These are phyloP conservation scores for Gobiocypris rarus DNA, from an alignment of 2,113 vertebrate species.

Conservation along the genomic window DNA sequence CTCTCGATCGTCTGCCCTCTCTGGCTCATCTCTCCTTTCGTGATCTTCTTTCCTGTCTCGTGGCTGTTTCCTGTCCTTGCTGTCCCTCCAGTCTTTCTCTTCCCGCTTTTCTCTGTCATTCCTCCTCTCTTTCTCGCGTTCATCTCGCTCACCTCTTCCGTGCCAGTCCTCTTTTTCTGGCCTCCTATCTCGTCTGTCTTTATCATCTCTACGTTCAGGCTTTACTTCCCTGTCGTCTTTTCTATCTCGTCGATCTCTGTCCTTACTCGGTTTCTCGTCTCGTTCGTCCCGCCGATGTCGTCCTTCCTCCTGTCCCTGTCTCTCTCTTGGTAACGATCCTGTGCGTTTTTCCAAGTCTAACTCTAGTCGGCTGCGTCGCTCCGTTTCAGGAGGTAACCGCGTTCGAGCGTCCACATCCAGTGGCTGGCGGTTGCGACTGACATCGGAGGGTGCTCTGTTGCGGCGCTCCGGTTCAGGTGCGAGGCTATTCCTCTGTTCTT, in stretches of 20 bases:
- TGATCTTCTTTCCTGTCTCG: constrained; percentile 38
- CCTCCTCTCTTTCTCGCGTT: constrained; percentile 10
- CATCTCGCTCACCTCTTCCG: background rate
- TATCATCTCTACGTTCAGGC: constrained; percentile 25
- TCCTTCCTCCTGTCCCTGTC: constrained; percentile 46
- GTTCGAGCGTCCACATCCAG: constrained; percentile 75
- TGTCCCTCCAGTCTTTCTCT: constrained; percentile 40
- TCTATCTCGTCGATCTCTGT: constrained; percentile 41
- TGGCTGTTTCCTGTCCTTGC: constrained; percentile 19
- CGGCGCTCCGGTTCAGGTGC: constrained; percentile 60
- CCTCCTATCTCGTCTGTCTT: constrained; percentile 33
- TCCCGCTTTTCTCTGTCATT: constrained; percentile 38
- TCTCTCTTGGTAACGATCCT: constrained; percentile 58
- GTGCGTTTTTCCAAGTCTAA: constrained; percentile 64
- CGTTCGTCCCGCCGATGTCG: constrained; percentile 44
- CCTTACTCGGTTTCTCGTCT: constrained; percentile 57
- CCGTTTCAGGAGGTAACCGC: constrained; percentile 60
- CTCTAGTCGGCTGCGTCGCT: constrained; percentile 61
- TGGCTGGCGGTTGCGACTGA: constrained; percentile 70
- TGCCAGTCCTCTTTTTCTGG: constrained; percentile 32
- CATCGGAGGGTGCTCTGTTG: constrained; percentile 60
- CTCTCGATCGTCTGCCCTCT: constrained; percentile 54
- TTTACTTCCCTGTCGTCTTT: constrained; percentile 37
- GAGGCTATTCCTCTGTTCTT: constrained; percentile 68
- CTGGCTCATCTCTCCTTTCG: constrained; percentile 36